Conservation (phyloP, 2,888 invertebrate genomes). For the Conchocele bisecta region DNA sequence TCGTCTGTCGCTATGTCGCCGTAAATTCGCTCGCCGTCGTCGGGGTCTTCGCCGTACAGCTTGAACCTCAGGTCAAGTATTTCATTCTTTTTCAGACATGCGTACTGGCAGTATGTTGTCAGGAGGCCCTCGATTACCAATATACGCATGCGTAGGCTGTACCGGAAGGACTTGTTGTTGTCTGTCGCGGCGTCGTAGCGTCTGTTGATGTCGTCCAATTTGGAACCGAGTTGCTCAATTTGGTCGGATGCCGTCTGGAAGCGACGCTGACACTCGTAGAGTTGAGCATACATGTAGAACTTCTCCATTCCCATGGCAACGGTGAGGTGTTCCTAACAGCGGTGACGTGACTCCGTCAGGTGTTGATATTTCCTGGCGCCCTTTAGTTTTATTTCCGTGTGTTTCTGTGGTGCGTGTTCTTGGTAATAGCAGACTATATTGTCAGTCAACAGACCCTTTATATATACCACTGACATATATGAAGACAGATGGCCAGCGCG, state of each 20-base stretch:
- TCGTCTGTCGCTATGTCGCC: constrained; percentile 1
- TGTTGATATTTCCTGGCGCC: no score
- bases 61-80: constrained; percentile 55
- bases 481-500: no score
- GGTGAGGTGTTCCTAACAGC: no score
- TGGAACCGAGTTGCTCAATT: constrained; percentile 44
- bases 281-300: constrained; percentile 55
- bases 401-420: no score
- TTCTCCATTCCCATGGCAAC: constrained; percentile 61
- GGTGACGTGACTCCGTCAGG: no score
- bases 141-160: constrained; percentile 57
- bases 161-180: constrained; percentile 48
- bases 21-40: constrained; percentile 2
- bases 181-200: constrained; percentile 47
- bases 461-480: no score
- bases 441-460: no score
- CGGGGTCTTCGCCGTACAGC: constrained; percentile 22
- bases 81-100: constrained; percentile 55
- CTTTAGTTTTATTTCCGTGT: no score
- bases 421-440: no score
- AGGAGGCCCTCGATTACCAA: constrained; percentile 58
- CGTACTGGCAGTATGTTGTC: constrained; percentile 57
- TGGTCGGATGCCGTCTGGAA: constrained; percentile 52
- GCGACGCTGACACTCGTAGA: constrained; percentile 45
- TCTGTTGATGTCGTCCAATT: constrained; percentile 39